Base-by-base conservation (phyloP, 1,140 invertebrate species). In the Littorina saxatilis region DNA sequence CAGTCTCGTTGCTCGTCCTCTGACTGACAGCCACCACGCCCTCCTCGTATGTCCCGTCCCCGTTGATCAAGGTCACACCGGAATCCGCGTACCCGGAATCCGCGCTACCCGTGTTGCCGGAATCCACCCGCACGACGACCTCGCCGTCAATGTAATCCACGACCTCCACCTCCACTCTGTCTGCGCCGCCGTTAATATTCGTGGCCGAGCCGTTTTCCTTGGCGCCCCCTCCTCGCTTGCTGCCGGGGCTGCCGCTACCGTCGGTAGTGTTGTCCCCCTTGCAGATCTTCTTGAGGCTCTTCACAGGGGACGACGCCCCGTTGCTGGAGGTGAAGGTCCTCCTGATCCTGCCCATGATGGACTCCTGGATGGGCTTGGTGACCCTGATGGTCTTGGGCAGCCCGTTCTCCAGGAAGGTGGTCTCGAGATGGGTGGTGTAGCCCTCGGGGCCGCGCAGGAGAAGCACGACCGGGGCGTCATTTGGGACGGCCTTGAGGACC, bases 361-460 rank as follows among this genome's bases (percentile, higher is more conserved):
- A 85, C 7, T 90, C 87, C 39, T 86, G 85, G 15, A 90, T 43
- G 0, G 87, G 87, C 70, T 88, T 87, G 27, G 88, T 90, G 1
- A 91, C 83, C 39, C 90, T 85, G 0, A 88, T 82, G 5, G 90
- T 90, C 23, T 83, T 81, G 13, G 88, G 90, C 23, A 84, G 68
- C 5, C 90, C 90, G 78, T 88, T 89, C 52, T 87, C 86, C 63
- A 81, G 82, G 77, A 91, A 91, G 0, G 88, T 86, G 17, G 90
- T 91, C 81, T 91, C 74, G n/a, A 91, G 68, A 79, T 90, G 86
- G 2, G 90, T 87, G 43, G 85, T 86, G 79, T 87, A 88, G 17
- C 89, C 90, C 15, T 89, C 89, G 11, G 89, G 89, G 15, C 88
- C 89, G 32, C 87, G 82, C 15, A 91, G 80, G 55, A 90, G 79